Percentiles rank a stretch among this genome's conserved stretches.
Conservation (phyloP, 2,888 invertebrate genomes). For the Scaptomyza cyrtandrae region DNA sequence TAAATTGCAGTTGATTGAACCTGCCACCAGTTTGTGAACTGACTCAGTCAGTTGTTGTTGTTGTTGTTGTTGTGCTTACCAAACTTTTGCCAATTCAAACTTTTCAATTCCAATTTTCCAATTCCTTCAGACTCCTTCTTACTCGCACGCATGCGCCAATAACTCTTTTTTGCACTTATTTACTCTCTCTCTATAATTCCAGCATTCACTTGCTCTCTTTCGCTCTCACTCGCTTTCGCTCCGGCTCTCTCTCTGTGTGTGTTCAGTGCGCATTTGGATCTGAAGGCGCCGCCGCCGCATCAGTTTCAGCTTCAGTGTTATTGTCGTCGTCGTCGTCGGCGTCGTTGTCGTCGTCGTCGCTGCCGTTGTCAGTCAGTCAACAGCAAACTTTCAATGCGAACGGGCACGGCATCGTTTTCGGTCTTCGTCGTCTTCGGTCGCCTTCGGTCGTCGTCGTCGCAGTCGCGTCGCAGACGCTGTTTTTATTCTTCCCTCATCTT, state of each 20-base stretch:
- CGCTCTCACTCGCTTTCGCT: conserved; percentile 15
- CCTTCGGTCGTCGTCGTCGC: conserved; percentile 26
- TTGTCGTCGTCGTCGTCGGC: background rate
- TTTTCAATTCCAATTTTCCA: conserved; percentile 1
- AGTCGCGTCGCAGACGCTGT: conserved; percentile 1
- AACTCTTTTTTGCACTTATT: conserved; percentile 14
- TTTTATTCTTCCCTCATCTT: background rate
- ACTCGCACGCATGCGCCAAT: conserved; percentile 46
- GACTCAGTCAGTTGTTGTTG: conserved; percentile 43
- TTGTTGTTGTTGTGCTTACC: conserved; percentile 3
- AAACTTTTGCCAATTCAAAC: background rate
- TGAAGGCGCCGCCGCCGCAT: conserved; percentile 15
- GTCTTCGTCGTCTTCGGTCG: conserved; percentile 25
- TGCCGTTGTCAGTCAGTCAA: conserved; percentile 51
- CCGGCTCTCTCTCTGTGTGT: conserved; percentile 10
- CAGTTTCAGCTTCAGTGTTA: conserved; percentile 4
- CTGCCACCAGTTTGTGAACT: conserved; percentile 35
- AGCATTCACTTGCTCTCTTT: conserved; percentile 2
- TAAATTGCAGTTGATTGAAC: conserved; percentile 74
- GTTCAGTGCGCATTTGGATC: conserved; percentile 34
- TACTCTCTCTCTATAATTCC: conserved; percentile 16
- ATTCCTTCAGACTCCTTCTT: conserved; percentile 27
- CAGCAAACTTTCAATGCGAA: conserved; percentile 70
- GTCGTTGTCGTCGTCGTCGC: background rate
- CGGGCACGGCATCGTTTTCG: conserved; percentile 38